Base-by-base conservation (phyloP, 2,113 vertebrate genomes). In the Galemys pyrenaicus region DNA sequence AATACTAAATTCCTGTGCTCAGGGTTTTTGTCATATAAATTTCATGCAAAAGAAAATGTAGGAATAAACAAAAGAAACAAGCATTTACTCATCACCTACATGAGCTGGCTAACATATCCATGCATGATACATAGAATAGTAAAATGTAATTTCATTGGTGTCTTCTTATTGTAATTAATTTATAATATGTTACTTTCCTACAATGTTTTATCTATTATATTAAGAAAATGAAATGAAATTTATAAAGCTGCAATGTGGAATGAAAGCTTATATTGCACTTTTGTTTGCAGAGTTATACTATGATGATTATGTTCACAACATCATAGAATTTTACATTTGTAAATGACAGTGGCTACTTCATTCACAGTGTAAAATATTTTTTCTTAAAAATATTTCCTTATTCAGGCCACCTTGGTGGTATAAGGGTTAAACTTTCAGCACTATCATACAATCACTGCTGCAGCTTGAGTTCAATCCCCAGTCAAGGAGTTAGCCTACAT, bases 61-160 rank as follows among this genome's bases (percentile, higher is more conserved):
- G n/a, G n/a, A n/a, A n/a, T n/a, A n/a, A n/a, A n/a, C 20, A 78
- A 89, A 74, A 39, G 49, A 94, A 87, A 83, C n/a, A 81, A 87
- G 20, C 12, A 79, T 64, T 89, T 87, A 80, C 22, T 65, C 20
- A 35, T 87, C 10, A 35, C 22, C 11, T 39, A 1, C 26, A 44
- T 70, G 49, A 46, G 2, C 39, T 67, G 39, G n/a, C 28, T 65
- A 77, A 28, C n/a, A 62, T 51, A 87, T 32, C 58, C 8, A 7
- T 87, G 30, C 6, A 44, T 46, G 44, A 96, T 90, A 44, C 41
- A 92, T 26, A 92, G 11, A 80, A 71, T 65, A 96, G 87, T 58
- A 65, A 92, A 89, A 94, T 70, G 15, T 67, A 77, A 89, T 84
- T 89, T 84, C 5, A 87, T 87, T 84, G 28, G 30, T 26, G 20